These are phyloP conservation scores for Chrysotoxum bicinctum DNA, from an alignment of 2,888 invertebrate species.

Conservation along the genomic window DNA sequence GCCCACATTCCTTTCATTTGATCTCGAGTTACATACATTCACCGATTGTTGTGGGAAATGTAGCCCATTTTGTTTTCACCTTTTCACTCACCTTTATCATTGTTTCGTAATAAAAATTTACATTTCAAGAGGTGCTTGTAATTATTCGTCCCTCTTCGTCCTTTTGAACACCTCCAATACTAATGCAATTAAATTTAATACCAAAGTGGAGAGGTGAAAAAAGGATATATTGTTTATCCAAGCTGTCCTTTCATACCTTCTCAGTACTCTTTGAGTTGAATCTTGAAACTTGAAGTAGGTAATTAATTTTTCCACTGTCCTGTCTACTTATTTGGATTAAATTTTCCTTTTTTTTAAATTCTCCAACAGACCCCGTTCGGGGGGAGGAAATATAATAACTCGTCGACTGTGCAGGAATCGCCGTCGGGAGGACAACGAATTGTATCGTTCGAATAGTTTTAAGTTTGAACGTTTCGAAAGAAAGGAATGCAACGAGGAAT, in stretches of 20 bases:
- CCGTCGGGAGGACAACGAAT: slow-evolving; percentile 90
- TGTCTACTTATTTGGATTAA: not conserved
- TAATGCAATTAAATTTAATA: slow-evolving; percentile 52
- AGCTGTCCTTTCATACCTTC: slow-evolving; percentile 20
- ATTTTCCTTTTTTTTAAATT: slow-evolving; percentile 1
- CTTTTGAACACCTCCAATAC: slow-evolving; percentile 4
- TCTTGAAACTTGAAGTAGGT: slow-evolving; percentile 40
- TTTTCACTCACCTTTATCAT: slow-evolving; percentile 43
- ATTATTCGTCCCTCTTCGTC: slow-evolving; percentile 23
- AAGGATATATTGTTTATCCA: slow-evolving; percentile 18
- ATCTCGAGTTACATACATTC: slow-evolving; percentile 31
- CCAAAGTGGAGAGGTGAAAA: slow-evolving; percentile 10
- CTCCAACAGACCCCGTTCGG: slow-evolving; percentile 78
- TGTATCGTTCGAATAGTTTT: slow-evolving; percentile 93
- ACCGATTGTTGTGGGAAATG: slow-evolving; percentile 48
- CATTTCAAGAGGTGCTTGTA: slow-evolving; percentile 58
- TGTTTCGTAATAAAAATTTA: slow-evolving; percentile 45
- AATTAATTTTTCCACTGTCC: slow-evolving; percentile 32
- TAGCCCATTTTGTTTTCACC: slow-evolving; percentile 54
- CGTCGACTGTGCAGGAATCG: slow-evolving; percentile 89
- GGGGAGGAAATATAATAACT: slow-evolving; percentile 83
- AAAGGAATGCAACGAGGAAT: slow-evolving; percentile 86
- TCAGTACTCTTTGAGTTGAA: not conserved
- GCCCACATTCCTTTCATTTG: slow-evolving; percentile 69
- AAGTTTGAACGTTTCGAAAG: slow-evolving; percentile 92